phyloP scores from a whole-genome alignment of 2,797 vertebrate species.

The Myripristis jacobus region DNA sequence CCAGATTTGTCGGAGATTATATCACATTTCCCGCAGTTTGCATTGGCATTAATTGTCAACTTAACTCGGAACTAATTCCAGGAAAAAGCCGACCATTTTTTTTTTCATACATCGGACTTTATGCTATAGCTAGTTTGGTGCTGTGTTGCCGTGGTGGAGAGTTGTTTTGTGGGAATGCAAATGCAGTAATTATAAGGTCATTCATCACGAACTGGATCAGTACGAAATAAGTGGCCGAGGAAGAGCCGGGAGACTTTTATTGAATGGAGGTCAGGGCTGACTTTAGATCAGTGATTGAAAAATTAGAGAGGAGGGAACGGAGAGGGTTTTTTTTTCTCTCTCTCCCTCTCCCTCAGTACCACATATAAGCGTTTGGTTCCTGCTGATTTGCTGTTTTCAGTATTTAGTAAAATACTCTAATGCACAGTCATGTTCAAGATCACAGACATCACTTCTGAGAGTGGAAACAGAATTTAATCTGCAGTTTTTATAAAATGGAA shows the following conservation, averaged over 20 bases:
- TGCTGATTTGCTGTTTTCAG: constrained; percentile 19
- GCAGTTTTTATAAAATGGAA: background rate
- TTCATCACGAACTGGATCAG: constrained; percentile 17
- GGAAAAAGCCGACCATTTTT: constrained; percentile 5
- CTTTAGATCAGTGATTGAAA: constrained; percentile 3
- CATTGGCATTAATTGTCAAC: constrained; percentile 12
- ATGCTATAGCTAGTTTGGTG: constrained; percentile 12
- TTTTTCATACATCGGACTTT: constrained; percentile 10
- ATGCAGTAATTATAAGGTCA: constrained; percentile 1
- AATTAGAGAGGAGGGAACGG: background rate
- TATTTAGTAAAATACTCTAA: background rate
- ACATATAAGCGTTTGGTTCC: constrained; percentile 14
- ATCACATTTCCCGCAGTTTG: background rate
- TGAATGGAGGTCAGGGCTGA: constrained; percentile 24
- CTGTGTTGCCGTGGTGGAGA: constrained; percentile 24
- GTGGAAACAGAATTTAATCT: background rate
- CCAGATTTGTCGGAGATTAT: background rate
- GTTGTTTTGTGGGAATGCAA: constrained; percentile 4
- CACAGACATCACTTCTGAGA: no score
- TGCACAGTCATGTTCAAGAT: no score
- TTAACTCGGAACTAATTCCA: constrained; percentile 56
- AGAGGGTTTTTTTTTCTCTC: background rate
- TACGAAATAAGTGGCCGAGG: background rate
- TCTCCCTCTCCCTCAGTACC: background rate
- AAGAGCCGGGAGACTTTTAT: constrained; percentile 24